Percentiles rank a stretch among this genome's conserved stretches.
Conservation (phyloP, 2,797 vertebrate species). For the Lacerta bilineata region DNA sequence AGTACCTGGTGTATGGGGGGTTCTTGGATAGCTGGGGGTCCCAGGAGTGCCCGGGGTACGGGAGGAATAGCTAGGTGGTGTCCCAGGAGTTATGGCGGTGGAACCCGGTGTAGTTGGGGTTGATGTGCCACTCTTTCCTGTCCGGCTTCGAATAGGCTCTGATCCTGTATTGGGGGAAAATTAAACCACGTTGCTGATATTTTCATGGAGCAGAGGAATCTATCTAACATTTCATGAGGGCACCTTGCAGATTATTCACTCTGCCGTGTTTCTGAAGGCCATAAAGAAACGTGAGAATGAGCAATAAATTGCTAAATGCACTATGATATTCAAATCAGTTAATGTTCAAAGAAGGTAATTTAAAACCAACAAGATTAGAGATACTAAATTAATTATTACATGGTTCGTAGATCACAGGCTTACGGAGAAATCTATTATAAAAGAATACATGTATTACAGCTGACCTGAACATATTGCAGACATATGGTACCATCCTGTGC, state of each 20-base stretch:
- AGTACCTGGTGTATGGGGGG: slow-evolving; percentile 90
- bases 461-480: neutral
- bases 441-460: neutral
- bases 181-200: slow-evolving; percentile 27
- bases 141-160: slow-evolving; percentile 90
- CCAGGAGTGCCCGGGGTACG: slow-evolving; percentile 94
- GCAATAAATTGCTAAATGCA: neutral
- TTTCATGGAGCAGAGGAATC: neutral
- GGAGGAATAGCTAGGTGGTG: slow-evolving; percentile 93
- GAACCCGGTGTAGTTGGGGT: slow-evolving; percentile 95
- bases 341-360: neutral
- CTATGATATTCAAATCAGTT: neutral
- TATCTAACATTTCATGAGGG: neutral
- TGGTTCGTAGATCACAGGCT: neutral
- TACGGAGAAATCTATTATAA: neutral
- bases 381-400: neutral
- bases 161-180: slow-evolving; percentile 79
- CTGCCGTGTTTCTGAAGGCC: neutral
- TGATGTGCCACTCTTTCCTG: slow-evolving; percentile 92
- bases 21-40: slow-evolving; percentile 88
- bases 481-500: neutral
- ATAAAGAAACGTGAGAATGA: neutral
- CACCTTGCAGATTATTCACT: neutral
- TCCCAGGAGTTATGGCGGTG: slow-evolving; percentile 92
- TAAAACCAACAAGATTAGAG: neutral